These are phyloP conservation scores for Acronicta leporina DNA, from an alignment of 2,888 invertebrate genomes.

Conservation along the genomic window DNA sequence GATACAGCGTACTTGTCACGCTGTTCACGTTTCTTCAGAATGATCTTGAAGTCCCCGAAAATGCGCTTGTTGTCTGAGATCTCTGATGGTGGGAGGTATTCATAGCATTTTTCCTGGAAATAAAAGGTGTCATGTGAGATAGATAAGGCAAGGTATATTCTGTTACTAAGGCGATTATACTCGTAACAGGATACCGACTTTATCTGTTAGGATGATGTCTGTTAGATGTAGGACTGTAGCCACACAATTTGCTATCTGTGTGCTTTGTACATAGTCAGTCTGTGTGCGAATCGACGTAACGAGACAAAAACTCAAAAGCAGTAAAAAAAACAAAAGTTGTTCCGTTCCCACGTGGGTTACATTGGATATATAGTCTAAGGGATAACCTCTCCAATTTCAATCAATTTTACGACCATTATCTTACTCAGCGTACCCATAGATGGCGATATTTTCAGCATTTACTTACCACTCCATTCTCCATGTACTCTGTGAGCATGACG, in stretches of 20 bases:
- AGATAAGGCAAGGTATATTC: neutral
- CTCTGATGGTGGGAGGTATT: slow-evolving; percentile 97
- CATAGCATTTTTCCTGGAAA: slow-evolving; percentile 95
- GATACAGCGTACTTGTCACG: slow-evolving; percentile 97
- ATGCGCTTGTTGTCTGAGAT: slow-evolving; percentile 96
- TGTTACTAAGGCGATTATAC: neutral
- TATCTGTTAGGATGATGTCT: no score
- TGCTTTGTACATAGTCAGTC: no score
- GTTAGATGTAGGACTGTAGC: no score
- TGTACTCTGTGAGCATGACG: slow-evolving; percentile 96
- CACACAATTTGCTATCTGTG: no score
- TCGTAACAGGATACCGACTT: neutral
- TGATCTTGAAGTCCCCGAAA: slow-evolving; percentile 96
- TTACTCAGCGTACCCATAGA: neutral
- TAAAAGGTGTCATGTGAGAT: neutral
- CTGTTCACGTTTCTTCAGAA: slow-evolving; percentile 96
- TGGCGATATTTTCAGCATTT: slow-evolving; percentile 1
- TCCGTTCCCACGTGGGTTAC: no score
- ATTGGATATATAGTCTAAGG: no score
- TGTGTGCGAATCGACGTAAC: no score
- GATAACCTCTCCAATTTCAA: no score
- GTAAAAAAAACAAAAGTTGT: no score
- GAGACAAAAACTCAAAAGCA: no score
- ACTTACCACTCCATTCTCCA: slow-evolving; percentile 95
- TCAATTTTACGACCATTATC: no score